Evolutionary conservation across 2,797 vertebrate genomes (phyloP).

Genomic region (Gymnothorax javanicus): DNA sequence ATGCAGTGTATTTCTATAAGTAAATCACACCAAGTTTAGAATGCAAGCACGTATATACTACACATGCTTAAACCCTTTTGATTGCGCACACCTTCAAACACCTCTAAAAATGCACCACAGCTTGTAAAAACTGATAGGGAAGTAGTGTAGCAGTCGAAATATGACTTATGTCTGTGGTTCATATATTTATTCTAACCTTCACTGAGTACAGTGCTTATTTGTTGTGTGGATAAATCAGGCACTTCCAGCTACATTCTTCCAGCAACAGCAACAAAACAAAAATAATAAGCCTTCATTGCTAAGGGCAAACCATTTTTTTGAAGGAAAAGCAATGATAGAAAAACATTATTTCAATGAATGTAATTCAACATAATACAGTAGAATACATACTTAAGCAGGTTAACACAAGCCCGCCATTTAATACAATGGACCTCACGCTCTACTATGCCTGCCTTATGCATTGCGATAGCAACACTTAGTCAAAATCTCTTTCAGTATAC

Average conservation of each 20-base stretch:
- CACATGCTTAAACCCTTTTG: neutral
- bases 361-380: neutral
- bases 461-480: neutral
- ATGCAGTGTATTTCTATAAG: too few relatives aligned
- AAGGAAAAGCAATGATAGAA: neutral
- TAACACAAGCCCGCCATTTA: neutral
- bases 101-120: neutral
- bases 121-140: neutral
- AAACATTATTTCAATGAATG: neutral
- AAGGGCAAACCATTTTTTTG: neutral
- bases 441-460: neutral
- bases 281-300: neutral
- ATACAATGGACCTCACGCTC: neutral
- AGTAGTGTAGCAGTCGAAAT: too few relatives aligned
- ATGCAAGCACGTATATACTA: neutral
- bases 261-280: too few relatives aligned
- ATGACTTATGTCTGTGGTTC: neutral
- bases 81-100: constrained; percentile 1
- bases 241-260: neutral
- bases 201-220: neutral
- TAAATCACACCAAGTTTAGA: too few relatives aligned
- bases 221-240: constrained; percentile 2
- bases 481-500: neutral
- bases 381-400: neutral
- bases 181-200: neutral